These are phyloP conservation scores for Corapipo altera DNA, from an alignment of 2,113 vertebrate genomes.

Conservation along the genomic window DNA sequence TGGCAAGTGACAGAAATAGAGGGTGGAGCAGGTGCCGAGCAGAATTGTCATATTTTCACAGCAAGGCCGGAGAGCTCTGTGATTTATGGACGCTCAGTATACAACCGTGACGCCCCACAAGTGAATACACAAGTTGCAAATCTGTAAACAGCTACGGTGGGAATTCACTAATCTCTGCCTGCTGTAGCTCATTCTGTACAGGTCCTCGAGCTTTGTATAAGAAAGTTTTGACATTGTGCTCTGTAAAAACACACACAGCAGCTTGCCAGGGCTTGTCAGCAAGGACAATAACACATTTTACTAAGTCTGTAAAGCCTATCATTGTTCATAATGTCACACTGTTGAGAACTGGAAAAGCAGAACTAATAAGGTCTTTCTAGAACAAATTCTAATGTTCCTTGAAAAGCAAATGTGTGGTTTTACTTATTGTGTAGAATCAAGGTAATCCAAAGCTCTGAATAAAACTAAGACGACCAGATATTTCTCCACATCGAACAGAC, in stretches of 20 bases:
- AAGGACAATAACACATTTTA: constrained; percentile 44
- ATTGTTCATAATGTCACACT: constrained; percentile 32
- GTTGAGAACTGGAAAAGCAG: constrained; percentile 49
- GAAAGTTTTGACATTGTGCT: background rate
- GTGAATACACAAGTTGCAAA: constrained; percentile 19
- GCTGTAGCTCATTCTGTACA: background rate
- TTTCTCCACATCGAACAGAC: background rate
- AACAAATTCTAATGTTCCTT: background rate
- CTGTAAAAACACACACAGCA: background rate
- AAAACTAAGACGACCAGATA: background rate
- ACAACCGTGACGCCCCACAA: background rate
- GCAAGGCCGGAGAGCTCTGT: background rate
- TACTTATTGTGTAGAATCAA: background rate
- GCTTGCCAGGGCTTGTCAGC: background rate
- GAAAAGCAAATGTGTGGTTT: constrained; percentile 1
- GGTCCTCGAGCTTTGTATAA: background rate
- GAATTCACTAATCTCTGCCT: background rate
- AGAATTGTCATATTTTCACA: constrained; percentile 48
- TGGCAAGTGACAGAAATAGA: constrained; percentile 35
- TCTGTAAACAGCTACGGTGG: background rate
- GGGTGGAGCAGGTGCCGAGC: constrained; percentile 39
- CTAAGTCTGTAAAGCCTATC: constrained; percentile 24
- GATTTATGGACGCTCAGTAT: constrained; percentile 19
- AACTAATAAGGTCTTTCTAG: constrained; percentile 48
- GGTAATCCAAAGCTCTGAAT: background rate